Evolutionary conservation across 2,888 invertebrate species (phyloP).

Genomic region (Coelinius sp.): DNA sequence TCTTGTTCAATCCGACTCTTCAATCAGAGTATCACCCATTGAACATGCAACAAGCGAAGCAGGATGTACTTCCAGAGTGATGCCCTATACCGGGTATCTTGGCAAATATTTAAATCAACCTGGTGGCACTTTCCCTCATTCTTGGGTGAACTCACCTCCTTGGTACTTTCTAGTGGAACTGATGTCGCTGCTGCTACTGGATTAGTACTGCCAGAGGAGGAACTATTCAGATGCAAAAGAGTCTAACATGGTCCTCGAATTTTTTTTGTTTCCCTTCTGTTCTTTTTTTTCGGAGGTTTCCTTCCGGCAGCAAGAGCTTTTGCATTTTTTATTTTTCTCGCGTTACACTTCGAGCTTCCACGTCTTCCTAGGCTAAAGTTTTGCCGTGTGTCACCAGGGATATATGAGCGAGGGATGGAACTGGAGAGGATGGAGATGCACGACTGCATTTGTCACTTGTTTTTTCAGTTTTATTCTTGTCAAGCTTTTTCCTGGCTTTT

Average conservation of each 20-base stretch:
- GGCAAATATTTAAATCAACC: slow-evolving; percentile 38
- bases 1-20: neutral
- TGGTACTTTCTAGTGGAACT: neutral
- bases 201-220: neutral
- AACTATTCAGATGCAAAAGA: slow-evolving; percentile 17
- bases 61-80: neutral
- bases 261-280: neutral
- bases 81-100: neutral
- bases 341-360: slow-evolving; percentile 21
- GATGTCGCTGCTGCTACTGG: neutral
- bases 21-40: slow-evolving; percentile 37
- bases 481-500: neutral
- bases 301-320: neutral
- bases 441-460: neutral
- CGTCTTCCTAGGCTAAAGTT: slow-evolving; percentile 10
- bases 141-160: neutral
- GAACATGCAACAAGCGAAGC: slow-evolving; percentile 39
- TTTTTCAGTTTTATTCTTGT: neutral
- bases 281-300: neutral
- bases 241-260: neutral
- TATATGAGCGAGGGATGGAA: slow-evolving; percentile 14
- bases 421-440: neutral
- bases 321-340: slow-evolving; percentile 32
- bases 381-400: slow-evolving; percentile 26
- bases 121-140: neutral